phyloP scores from a whole-genome alignment of 2,888 invertebrate species.

The Microctonus brassicae region DNA sequence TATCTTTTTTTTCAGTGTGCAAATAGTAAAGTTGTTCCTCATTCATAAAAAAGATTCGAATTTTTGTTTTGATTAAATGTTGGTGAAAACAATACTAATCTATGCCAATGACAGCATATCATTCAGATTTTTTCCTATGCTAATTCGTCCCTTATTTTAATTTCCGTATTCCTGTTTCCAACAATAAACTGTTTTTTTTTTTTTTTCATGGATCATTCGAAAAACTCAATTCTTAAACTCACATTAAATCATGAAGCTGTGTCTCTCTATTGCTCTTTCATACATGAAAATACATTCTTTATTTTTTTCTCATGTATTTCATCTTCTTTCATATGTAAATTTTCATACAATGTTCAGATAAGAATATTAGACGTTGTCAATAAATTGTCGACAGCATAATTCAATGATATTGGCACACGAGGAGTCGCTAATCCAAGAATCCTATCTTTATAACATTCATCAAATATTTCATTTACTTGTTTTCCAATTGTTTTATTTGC shows the following conservation, averaged over 20 bases:
- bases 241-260: constrained; percentile 45
- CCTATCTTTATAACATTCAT: constrained; percentile 1
- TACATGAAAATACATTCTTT: neutral
- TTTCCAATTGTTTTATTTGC: neutral
- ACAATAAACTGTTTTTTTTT: neutral
- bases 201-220: constrained; percentile 7
- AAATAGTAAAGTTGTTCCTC: no score
- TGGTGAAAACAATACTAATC: no score
- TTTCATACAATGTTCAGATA: constrained; percentile 10
- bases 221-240: constrained; percentile 35
- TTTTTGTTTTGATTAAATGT: no score
- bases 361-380: constrained; percentile 19
- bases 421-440: constrained; percentile 45
- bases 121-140: no score
- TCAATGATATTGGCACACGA: constrained; percentile 49
- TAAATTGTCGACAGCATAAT: constrained; percentile 33
- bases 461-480: neutral
- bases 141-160: neutral
- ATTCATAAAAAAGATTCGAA: no score
- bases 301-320: neutral
- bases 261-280: constrained; percentile 32
- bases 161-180: neutral
- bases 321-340: neutral
- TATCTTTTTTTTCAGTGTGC: no score
- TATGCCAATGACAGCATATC: no score